phyloP scores from a whole-genome alignment of 2,797 vertebrate species.

The Uromys caudimaculatus region DNA sequence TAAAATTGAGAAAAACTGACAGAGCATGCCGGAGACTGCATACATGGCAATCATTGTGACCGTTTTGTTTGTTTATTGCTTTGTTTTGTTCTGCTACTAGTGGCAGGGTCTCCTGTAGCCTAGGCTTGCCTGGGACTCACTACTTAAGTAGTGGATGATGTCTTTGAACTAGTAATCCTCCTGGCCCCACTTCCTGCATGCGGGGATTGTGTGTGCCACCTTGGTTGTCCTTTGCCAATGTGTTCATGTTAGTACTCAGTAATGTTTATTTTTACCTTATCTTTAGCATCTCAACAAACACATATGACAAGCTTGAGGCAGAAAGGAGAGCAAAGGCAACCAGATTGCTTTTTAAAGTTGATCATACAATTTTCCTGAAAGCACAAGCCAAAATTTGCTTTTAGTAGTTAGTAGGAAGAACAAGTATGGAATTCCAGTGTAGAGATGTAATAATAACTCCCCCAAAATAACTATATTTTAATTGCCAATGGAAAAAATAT shows the following conservation, averaged over 20 bases:
- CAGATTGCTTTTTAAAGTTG: background rate
- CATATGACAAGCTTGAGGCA: background rate
- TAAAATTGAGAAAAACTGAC: background rate
- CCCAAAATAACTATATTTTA: constrained; percentile 69
- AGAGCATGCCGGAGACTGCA: background rate
- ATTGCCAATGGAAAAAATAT: constrained; percentile 63
- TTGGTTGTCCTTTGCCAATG: background rate
- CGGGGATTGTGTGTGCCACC: background rate
- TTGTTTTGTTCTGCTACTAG: background rate
- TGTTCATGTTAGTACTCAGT: background rate
- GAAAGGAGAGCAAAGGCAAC: background rate
- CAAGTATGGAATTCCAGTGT: constrained; percentile 19
- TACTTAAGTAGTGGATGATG: background rate
- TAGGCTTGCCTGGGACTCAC: background rate
- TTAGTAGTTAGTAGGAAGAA: constrained; percentile 14
- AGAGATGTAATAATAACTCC: constrained; percentile 58
- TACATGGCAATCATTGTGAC: background rate
- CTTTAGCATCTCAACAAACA: constrained; percentile 22
- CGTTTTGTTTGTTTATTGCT: background rate
- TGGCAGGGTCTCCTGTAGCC: background rate
- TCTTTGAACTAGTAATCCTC: background rate
- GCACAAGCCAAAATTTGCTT: background rate
- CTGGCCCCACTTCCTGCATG: background rate
- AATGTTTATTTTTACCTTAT: background rate
- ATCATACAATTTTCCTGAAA: constrained; percentile 10